These are phyloP conservation scores for Drosophila infuscata DNA, from an alignment of 2,888 invertebrate genomes.

Conservation along the genomic window DNA sequence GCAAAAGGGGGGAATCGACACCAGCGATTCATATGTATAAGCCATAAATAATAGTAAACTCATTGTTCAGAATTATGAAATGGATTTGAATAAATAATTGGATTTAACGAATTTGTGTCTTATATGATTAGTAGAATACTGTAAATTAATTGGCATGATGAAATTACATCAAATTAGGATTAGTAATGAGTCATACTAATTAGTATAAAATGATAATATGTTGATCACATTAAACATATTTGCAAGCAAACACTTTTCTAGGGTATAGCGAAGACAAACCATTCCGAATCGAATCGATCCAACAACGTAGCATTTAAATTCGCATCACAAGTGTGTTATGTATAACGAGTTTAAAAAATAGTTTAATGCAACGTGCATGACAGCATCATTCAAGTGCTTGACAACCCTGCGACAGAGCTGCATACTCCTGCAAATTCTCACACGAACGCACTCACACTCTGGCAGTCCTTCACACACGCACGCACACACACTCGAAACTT, in stretches of 20 bases:
- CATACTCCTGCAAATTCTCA: slow-evolving; percentile 4
- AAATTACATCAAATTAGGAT: neutral
- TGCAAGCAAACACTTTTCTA: neutral
- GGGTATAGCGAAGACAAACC: neutral
- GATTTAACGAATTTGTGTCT: neutral
- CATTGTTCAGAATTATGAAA: neutral
- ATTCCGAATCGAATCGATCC: neutral
- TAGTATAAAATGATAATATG: neutral
- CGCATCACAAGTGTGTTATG: neutral
- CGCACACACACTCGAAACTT: slow-evolving; percentile 52
- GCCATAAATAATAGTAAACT: slow-evolving; percentile 18
- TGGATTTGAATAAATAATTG: neutral
- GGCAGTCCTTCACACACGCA: neutral
- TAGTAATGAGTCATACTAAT: neutral
- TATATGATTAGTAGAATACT: neutral
- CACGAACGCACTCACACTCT: slow-evolving; percentile 9
- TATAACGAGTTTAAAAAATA: slow-evolving; percentile 17
- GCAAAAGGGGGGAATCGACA: neutral
- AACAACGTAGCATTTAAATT: slow-evolving; percentile 4
- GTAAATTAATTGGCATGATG: neutral
- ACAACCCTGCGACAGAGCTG: slow-evolving; percentile 30
- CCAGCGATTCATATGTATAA: neutral
- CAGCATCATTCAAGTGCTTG: slow-evolving; percentile 43
- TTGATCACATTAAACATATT: neutral
- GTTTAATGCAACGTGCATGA: slow-evolving; percentile 37